Base-by-base conservation (phyloP, 2,888 invertebrate genomes). In the Tubulanus polymorphus region DNA sequence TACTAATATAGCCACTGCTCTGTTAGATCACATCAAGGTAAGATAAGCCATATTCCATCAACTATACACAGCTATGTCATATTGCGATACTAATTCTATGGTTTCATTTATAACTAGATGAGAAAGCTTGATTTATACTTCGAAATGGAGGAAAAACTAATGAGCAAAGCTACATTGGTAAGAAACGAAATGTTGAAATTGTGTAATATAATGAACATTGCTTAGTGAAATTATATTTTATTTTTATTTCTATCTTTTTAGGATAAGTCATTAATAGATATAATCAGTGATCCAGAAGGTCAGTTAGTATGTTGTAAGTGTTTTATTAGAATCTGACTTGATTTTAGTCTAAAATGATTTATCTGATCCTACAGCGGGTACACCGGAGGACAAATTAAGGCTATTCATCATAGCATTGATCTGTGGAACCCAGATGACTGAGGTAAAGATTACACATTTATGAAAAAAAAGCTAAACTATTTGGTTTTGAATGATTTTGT, bases 141-240 rank as follows among this genome's bases (percentile, higher is more conserved):
- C 75, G 99, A 99, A 80, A 83, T 93, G 57, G 99, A 99, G 82
- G 97, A 99, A 76, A 97, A 96, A 80, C 88, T 99, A 48, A 92
- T 97, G 91, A 91, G 81, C 60, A 79, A 80, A 60, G 73, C 80
- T 8, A 68, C 74, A 23, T 67, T 79, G 60, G 75, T 74, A 63
- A 65, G 66, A 60, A 28, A 12, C 27, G 35, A 12, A 32, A 32
- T 32, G 35, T 32, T 32, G 10, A n/a, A 10, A n/a, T 12, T 12
- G 35, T n/a, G 10, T 32, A 32, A 32, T 12, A 32, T 32, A 12
- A 10, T 32, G 10, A n/a, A 32, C 10, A 12, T 32, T 32, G 35
- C 35, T 32, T 12, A 32, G n/a, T n/a, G n/a, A 26, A 10, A 26
- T 25, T 55, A 20, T 41, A 28, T 41, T 23, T 25, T 12, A 28